Evolutionary conservation across 1,140 invertebrate species (phyloP).

Genomic region (Cataglyphis hispanica): DNA sequence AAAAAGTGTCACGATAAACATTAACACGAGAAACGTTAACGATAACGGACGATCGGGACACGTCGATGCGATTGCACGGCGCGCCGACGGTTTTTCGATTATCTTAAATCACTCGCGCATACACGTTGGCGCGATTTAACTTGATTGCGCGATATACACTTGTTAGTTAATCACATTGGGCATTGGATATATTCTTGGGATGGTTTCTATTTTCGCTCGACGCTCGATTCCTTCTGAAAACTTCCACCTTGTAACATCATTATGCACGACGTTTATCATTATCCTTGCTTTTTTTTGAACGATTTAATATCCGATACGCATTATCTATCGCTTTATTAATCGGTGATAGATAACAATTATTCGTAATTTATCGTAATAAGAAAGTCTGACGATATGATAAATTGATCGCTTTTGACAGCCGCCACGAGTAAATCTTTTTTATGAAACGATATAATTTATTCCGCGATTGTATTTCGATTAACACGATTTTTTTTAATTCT

Average conservation of each 20-base stretch:
- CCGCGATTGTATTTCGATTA: not conserved
- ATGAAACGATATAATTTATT: constrained; percentile 19
- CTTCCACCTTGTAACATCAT: constrained; percentile 40
- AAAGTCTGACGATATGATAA: constrained; percentile 85
- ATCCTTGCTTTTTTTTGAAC: constrained; percentile 63
- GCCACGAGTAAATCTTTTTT: constrained; percentile 77
- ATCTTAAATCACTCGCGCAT: constrained; percentile 44
- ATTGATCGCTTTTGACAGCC: constrained; percentile 77
- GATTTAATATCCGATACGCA: constrained; percentile 69
- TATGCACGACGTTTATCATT: constrained; percentile 65
- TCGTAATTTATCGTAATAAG: constrained; percentile 82
- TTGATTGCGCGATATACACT: constrained; percentile 20
- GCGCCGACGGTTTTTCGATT: constrained; percentile 26
- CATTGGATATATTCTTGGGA: constrained; percentile 20
- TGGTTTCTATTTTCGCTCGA: constrained; percentile 57
- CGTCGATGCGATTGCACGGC: constrained; percentile 24
- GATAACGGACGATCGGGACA: constrained; percentile 51
- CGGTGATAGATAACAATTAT: constrained; percentile 77
- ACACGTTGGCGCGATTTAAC: constrained; percentile 11
- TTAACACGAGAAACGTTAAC: constrained; percentile 71
- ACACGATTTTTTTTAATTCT: not conserved
- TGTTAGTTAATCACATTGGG: constrained; percentile 52
- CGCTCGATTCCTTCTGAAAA: constrained; percentile 42
- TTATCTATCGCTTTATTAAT: constrained; percentile 73
- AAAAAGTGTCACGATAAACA: constrained; percentile 71